phyloP scores from a whole-genome alignment of 2,888 invertebrate species.

The Drosophila eohydei region DNA sequence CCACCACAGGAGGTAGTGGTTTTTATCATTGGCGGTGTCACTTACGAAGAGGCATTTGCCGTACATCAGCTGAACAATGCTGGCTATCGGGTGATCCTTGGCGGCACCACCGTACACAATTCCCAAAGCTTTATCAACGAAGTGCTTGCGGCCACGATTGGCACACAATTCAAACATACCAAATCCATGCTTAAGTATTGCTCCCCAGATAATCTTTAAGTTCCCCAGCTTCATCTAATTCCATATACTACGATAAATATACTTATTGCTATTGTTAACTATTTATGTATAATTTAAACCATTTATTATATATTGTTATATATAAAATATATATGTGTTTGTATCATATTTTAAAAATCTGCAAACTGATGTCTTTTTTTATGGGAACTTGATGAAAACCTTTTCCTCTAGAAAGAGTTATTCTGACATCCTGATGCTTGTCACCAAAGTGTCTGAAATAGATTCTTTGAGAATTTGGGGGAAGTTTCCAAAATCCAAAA shows the following conservation, averaged over 20 bases:
- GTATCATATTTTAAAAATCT: constrained; percentile 36
- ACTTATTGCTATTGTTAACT: constrained; percentile 63
- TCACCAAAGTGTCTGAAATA: too few relatives aligned
- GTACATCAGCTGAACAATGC: constrained; percentile 92
- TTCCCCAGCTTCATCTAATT: constrained; percentile 9
- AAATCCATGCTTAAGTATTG: constrained; percentile 90
- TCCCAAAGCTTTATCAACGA: constrained; percentile 92
- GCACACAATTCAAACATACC: constrained; percentile 88
- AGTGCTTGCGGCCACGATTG: constrained; percentile 89
- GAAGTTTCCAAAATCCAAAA: too few relatives aligned
- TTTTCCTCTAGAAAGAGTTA: too few relatives aligned
- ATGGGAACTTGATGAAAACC: too few relatives aligned
- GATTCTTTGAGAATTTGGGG: too few relatives aligned
- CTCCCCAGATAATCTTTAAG: constrained; percentile 86
- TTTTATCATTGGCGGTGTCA: constrained; percentile 97
- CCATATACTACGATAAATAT: constrained; percentile 11
- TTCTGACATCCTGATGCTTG: too few relatives aligned
- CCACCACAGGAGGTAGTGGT: constrained; percentile 97
- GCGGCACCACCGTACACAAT: constrained; percentile 97
- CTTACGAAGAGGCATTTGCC: constrained; percentile 96
- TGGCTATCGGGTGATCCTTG: constrained; percentile 91
- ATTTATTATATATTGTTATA: constrained; percentile 35
- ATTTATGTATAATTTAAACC: constrained; percentile 57
- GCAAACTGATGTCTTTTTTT: background rate
- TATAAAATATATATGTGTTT: constrained; percentile 24